A percentile compares a stretch with the other conserved stretches of the same genome.
Evolutionary conservation across 2,797 vertebrate genomes (phyloP).

Genomic region (Enteromius fasciolatus): DNA sequence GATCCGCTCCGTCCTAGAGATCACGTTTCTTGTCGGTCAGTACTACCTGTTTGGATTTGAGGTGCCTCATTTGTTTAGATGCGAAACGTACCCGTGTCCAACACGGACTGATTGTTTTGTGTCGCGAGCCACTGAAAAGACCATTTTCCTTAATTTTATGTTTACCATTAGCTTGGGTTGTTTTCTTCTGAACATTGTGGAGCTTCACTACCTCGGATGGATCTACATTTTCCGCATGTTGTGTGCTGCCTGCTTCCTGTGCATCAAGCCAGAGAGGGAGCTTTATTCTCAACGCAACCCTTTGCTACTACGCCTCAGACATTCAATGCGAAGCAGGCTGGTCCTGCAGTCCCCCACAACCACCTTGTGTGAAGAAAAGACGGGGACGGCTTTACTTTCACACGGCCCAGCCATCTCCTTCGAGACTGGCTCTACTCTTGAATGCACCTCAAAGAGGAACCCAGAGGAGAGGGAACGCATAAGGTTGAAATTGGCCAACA

Average conservation of each 20-base stretch:
- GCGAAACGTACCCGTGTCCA: slow-evolving; percentile 72
- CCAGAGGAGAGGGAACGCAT: slow-evolving; percentile 58
- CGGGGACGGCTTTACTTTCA: slow-evolving; percentile 55
- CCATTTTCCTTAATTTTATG: slow-evolving; percentile 78
- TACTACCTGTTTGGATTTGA: slow-evolving; percentile 77
- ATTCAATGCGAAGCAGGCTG: slow-evolving; percentile 71
- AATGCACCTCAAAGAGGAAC: slow-evolving; percentile 70
- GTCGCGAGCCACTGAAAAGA: slow-evolving; percentile 77
- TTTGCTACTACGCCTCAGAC: slow-evolving; percentile 72
- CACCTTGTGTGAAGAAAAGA: slow-evolving; percentile 64
- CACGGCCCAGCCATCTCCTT: slow-evolving; percentile 74
- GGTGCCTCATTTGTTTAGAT: slow-evolving; percentile 73
- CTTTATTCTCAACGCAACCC: slow-evolving; percentile 68
- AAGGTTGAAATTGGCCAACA: slow-evolving; percentile 63
- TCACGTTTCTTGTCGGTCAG: slow-evolving; percentile 74
- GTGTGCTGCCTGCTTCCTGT: slow-evolving; percentile 69
- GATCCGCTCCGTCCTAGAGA: slow-evolving; percentile 71
- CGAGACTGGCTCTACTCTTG: slow-evolving; percentile 72
- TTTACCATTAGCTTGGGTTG: slow-evolving; percentile 73
- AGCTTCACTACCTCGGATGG: slow-evolving; percentile 76
- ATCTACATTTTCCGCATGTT: slow-evolving; percentile 73
- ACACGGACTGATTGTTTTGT: slow-evolving; percentile 76
- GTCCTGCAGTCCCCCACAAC: slow-evolving; percentile 67
- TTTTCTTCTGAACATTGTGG: slow-evolving; percentile 75
- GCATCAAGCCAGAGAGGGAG: slow-evolving; percentile 64